These are phyloP conservation scores for Meandrina meandrites DNA, from an alignment of 92 coral and sea anemone species.

Conservation along the genomic window DNA sequence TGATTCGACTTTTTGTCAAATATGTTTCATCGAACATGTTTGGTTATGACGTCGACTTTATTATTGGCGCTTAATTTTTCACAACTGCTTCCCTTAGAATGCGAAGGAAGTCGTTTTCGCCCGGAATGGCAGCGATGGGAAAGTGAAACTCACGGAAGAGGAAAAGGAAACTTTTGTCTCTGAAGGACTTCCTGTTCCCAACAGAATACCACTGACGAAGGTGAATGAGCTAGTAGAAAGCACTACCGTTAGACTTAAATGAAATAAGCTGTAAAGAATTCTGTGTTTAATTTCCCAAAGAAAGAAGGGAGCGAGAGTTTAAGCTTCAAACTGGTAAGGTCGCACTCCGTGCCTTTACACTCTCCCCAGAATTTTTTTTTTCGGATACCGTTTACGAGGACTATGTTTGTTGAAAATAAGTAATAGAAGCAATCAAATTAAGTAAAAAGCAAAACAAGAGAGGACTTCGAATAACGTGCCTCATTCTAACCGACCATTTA, in stretches of 20 bases:
- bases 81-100: not conserved
- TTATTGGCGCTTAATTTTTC: not conserved
- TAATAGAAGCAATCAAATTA: not conserved
- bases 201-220: slow-evolving; percentile 72
- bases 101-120: not conserved
- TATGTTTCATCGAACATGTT: not conserved
- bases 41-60: not conserved
- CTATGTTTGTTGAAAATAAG: too few species aligned
- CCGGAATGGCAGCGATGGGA: slow-evolving; percentile 11
- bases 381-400: too few species aligned
- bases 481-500: not conserved
- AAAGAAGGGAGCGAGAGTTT: too few species aligned
- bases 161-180: slow-evolving; percentile 64
- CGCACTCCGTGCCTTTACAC: too few species aligned
- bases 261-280: too few species aligned
- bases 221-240: slow-evolving; percentile 19
- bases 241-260: not conserved
- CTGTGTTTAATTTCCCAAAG: too few species aligned
- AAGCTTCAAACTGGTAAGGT: too few species aligned
- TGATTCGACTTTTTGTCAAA: not conserved
- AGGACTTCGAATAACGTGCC: not conserved
- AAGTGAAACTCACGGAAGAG: slow-evolving; percentile 47
- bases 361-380: too few species aligned
- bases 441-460: not conserved
- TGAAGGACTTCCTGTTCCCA: slow-evolving; percentile 69